A percentile compares a stretch with the other conserved stretches of the same genome.
phyloP scores from a whole-genome alignment of 1,140 invertebrate genomes.

The Anoplophora glabripennis region DNA sequence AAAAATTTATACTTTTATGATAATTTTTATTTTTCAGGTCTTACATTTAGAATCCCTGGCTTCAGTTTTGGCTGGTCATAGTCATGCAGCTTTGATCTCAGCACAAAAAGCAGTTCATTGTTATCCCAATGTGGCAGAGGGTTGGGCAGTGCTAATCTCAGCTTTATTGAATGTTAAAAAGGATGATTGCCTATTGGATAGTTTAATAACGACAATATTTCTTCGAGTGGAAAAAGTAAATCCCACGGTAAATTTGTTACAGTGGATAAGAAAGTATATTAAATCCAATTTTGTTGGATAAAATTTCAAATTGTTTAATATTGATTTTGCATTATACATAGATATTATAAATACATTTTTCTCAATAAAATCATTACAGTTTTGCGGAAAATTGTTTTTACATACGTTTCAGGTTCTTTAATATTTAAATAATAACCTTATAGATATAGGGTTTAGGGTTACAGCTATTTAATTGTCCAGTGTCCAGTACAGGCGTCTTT shows the following conservation, averaged over 20 bases:
- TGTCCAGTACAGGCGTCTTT: too few species aligned
- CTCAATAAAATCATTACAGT: too few species aligned
- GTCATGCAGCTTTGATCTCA: constrained; percentile 31
- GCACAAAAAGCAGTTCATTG: constrained; percentile 44
- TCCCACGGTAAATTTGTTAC: background rate
- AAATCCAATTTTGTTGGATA: background rate
- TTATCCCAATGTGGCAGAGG: constrained; percentile 38
- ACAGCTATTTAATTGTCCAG: too few species aligned
- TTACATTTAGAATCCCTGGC: constrained; percentile 36
- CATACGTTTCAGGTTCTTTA: too few species aligned
- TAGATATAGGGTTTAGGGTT: too few species aligned
- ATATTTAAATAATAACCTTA: too few species aligned
- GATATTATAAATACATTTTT: too few species aligned
- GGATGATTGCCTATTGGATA: background rate
- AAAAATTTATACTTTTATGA: too few species aligned
- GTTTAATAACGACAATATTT: background rate
- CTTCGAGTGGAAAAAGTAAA: background rate
- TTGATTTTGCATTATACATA: too few species aligned
- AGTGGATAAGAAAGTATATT: constrained; percentile 6
- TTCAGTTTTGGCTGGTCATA: constrained; percentile 31
- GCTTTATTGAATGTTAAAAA: background rate
- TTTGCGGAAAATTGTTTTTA: too few species aligned
- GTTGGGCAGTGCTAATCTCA: constrained; percentile 27
- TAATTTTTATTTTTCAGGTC: constrained; percentile 34
- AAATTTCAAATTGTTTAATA: too few species aligned